phyloP scores from a whole-genome alignment of 2,113 vertebrate species.

The Pipa parva region DNA sequence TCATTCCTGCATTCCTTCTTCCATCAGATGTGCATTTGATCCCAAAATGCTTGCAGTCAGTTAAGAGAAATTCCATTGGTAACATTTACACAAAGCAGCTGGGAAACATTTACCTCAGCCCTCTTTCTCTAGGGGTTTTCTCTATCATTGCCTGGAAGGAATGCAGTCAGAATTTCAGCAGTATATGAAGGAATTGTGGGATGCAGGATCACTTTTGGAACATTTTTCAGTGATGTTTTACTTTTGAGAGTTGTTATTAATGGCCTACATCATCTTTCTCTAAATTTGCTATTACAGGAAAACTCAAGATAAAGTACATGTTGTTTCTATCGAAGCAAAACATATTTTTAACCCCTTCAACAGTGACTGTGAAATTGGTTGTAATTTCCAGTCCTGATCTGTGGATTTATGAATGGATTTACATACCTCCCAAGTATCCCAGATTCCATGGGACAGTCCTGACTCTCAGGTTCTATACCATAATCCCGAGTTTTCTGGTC shows the following conservation, averaged over 20 bases:
- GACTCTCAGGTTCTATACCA: no score
- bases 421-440: no score
- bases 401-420: no score
- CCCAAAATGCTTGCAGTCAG: constrained; percentile 50
- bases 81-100: constrained; percentile 67
- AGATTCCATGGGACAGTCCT: no score
- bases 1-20: constrained; percentile 30
- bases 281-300: constrained; percentile 12
- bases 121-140: constrained; percentile 58
- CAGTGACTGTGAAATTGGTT: no score
- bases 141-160: constrained; percentile 66
- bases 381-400: no score
- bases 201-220: constrained; percentile 43
- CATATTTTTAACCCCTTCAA: no score
- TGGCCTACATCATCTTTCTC: not conserved
- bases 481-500: no score
- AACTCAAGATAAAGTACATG: not conserved
- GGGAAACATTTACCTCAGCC: constrained; percentile 69
- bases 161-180: constrained; percentile 62
- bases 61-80: constrained; percentile 64
- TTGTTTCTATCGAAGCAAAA: no score
- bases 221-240: constrained; percentile 30
- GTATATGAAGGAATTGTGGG: constrained; percentile 46
- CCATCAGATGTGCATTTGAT: constrained; percentile 57
- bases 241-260: constrained; percentile 9